Base-by-base conservation (phyloP, 2,113 vertebrate species). In the Dunckerocampus dactyliophorus region DNA sequence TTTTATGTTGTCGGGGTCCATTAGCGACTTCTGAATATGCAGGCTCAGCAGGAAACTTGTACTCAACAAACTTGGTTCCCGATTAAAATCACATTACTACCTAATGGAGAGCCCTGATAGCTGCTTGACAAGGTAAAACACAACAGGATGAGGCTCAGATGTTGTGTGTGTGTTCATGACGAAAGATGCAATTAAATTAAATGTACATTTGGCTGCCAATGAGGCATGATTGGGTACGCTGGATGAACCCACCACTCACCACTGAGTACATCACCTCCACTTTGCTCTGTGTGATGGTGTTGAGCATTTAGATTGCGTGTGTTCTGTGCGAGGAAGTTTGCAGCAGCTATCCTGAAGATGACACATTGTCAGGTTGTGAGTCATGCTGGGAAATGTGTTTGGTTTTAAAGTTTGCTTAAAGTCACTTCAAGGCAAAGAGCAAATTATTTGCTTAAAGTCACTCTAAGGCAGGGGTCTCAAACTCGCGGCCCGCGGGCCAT, bases 11-110 rank as follows among this genome's bases (percentile, higher is more conserved):
- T 12, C 39, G 14, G 13, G 13, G 59, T 34, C 43, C 46, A 47
- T 47, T 60, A 47, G 43, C 24, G 13, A 14, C 39, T 43, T 12
- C 39, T 14, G 49, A 19, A 70, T 84, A 60, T 78, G 75, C 59
- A 48, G 48, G 21, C 53, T 87, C 87, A 84, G 68, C 86, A 74
- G 70, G 56, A 85, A 83, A 85, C 81, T 76, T 85, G 72, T 8
- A 46, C 60, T 72, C 48, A 62, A 67, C 50, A 53, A 21, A 69
- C 63, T 81, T 46, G 64, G 39, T 57, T 65, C 24, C 39, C 22
- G 47, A 62, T 62, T 74, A 55, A 21, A 79, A 77, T 86, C 65
- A 24, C 49, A 83, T 83, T 85, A 80, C 24, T 43, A 53, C 45
- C 49, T 82, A 79, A 81, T 77, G 71, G 69, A 76, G 58, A 49